Percentiles rank a stretch among this genome's conserved stretches.
phyloP scores from a whole-genome alignment of 2,797 vertebrate species.

The Threskiornis aethiopicus region DNA sequence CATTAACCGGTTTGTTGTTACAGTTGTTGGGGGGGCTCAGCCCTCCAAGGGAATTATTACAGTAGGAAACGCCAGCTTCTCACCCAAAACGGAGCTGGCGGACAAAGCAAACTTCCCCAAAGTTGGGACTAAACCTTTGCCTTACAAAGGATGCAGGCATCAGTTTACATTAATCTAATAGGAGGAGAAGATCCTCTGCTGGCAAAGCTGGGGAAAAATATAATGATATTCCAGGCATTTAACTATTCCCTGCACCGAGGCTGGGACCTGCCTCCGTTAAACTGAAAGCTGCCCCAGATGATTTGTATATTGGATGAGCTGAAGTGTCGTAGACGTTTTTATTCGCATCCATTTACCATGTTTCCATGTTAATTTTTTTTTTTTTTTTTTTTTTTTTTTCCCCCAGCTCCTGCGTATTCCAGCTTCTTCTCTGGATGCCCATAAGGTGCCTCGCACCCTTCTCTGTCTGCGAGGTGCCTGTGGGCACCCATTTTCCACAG shows the following conservation, averaged over 20 bases:
- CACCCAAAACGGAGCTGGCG: not conserved
- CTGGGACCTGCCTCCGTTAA: not conserved
- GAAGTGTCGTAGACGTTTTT: not conserved
- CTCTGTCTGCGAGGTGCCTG: fast-evolving
- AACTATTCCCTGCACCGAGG: conserved; percentile 21
- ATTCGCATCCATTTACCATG: not conserved
- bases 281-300: not conserved
- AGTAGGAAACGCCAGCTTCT: not conserved
- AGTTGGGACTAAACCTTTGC: not conserved
- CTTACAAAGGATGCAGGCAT: not conserved
- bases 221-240: conserved; percentile 15
- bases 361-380: not conserved
- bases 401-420: not conserved
- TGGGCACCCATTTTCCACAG: not conserved
- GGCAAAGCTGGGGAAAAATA: conserved; percentile 54
- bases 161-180: conserved; percentile 12
- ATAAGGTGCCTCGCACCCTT: not conserved
- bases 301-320: not conserved
- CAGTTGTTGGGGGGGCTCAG: not conserved
- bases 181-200: conserved; percentile 76
- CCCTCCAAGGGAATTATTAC: not conserved
- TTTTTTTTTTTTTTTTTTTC: not conserved
- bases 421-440: not conserved
- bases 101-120: not conserved
- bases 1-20: not conserved